Base-by-base conservation (phyloP, 2,888 invertebrate genomes). In the Drosophila anomelani region DNA sequence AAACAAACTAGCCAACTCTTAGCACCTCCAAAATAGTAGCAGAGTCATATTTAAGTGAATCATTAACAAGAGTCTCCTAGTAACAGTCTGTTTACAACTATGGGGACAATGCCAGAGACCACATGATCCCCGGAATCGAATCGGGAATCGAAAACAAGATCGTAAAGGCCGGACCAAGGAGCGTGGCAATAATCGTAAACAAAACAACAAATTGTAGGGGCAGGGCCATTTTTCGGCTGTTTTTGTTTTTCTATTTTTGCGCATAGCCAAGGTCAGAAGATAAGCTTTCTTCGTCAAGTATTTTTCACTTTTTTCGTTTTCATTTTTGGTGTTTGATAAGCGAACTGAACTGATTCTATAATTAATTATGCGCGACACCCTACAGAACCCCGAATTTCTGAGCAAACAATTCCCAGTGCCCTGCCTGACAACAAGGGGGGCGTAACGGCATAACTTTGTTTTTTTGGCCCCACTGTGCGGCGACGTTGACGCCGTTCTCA, bases 381-480 rank as follows among this genome's bases (percentile, higher is more conserved):
- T 51, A 41, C 20, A 61, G 17, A 58, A 44, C 51, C n/a, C 41
- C 34, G 15, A 20, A 20, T 15, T 55, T 62, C 17, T 34, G 12
- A 49, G 29, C 62, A 63, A 54, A 68, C 63, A 63, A 36, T 70
- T 58, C 55, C 4, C 10, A 29, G 20, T 46, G 6, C 23, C 44
- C 15, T 46, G 60, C 70, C 55, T 75, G 76, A 73, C 63, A 71
- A 79, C 62, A 59, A 41, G 47, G 34, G 26, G 53, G 73, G 63
- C 29, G 54, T 41, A n/a, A n/a, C n/a, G n/a, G n/a, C n/a, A n/a
- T n/a, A n/a, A n/a, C n/a, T n/a, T n/a, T n/a, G 20, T 32, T 20
- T 39, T 20, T 56, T 39, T 79, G 44, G 75, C 51, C 66, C 54
- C 84, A 84, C 84, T 83, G 86, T 84, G 69, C 79, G 12, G 29